Evolutionary conservation across 2,113 vertebrate genomes (phyloP).

Genomic region (Piaya cayana): DNA sequence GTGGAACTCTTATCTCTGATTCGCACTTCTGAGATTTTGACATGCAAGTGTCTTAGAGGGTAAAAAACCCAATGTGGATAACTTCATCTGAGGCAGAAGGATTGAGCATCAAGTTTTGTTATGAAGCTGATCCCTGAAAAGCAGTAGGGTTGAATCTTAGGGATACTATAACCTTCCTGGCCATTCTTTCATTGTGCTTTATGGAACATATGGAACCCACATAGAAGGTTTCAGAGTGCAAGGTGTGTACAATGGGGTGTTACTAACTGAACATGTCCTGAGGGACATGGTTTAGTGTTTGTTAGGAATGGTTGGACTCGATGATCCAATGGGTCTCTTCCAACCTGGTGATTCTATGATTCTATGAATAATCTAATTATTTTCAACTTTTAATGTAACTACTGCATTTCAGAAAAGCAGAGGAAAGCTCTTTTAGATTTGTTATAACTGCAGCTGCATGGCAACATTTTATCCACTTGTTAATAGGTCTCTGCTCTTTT

Average conservation of each 20-base stretch:
- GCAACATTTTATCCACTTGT: neutral
- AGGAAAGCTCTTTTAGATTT: neutral
- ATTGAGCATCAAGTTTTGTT: neutral
- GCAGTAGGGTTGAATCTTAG: neutral
- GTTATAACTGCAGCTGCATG: slow-evolving; percentile 22
- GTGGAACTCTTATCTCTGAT: neutral
- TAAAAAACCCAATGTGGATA: neutral
- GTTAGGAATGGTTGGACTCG: too few species aligned
- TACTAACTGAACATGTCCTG: too few species aligned
- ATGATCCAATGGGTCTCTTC: too few species aligned
- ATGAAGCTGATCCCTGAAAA: neutral
- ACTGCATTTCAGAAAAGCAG: neutral
- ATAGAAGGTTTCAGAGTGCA: neutral
- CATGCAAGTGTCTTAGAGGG: neutral
- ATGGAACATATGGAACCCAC: neutral
- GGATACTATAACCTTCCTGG: neutral
- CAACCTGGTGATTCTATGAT: too few species aligned
- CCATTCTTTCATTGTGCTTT: neutral
- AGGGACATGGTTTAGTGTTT: too few species aligned
- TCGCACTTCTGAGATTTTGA: neutral
- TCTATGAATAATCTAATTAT: neutral
- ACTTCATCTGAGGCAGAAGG: neutral
- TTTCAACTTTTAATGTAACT: neutral
- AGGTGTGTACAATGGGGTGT: neutral
- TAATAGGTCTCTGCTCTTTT: neutral